These are phyloP conservation scores for Cynopterus brachyotis DNA, from an alignment of 2,113 vertebrate genomes.

Conservation along the genomic window DNA sequence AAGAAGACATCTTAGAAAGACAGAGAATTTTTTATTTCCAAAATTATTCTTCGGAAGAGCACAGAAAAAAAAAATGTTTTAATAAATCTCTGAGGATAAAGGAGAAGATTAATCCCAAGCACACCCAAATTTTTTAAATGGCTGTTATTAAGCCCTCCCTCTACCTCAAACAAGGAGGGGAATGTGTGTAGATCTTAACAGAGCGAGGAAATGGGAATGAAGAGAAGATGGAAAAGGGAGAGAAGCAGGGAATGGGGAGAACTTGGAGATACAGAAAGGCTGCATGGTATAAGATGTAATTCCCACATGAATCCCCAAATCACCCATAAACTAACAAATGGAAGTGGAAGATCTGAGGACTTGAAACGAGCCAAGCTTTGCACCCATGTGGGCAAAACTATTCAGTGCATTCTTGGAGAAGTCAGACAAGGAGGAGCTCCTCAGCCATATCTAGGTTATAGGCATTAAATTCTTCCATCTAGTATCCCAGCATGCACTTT, in stretches of 20 bases:
- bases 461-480: not conserved
- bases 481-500: not conserved
- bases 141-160: not conserved
- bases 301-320: not conserved
- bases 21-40: not conserved
- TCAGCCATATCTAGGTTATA: not conserved
- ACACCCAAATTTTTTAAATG: not conserved
- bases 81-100: not conserved
- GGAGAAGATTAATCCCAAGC: not conserved
- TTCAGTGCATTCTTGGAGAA: not conserved
- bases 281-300: not conserved
- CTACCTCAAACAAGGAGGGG: not conserved
- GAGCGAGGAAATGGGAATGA: not conserved
- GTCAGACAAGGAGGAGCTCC: not conserved
- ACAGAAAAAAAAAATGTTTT: not conserved
- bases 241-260: not conserved
- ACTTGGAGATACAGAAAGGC: not conserved
- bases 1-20: constrained; percentile 38
- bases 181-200: not conserved
- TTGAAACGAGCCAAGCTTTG: not conserved
- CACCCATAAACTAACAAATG: not conserved
- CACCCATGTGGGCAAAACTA: not conserved
- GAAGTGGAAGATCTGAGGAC: not conserved
- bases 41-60: not conserved
- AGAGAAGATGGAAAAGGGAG: not conserved